A percentile compares a stretch with the other conserved stretches of the same genome.
Evolutionary conservation across 1,140 invertebrate genomes (phyloP).

Genomic region (Zaprionus tsacasi): DNA sequence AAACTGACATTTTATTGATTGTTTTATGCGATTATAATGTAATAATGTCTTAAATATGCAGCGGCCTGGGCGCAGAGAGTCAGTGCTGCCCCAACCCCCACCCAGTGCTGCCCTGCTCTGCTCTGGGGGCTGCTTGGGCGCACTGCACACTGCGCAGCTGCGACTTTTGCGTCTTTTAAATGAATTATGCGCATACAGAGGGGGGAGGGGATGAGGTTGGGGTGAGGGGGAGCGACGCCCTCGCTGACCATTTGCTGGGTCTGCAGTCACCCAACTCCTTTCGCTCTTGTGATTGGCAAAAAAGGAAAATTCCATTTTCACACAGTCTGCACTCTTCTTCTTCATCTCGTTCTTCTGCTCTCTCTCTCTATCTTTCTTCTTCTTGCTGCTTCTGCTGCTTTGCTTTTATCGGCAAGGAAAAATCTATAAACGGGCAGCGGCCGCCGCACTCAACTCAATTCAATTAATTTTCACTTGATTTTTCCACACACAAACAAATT

Average conservation of each 20-base stretch:
- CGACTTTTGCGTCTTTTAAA: conserved; percentile 63
- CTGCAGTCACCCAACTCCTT: conserved; percentile 41
- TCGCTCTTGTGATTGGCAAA: conserved; percentile 67
- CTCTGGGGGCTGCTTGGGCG: conserved; percentile 6
- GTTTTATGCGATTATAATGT: conserved; percentile 84
- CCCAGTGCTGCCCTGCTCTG: neutral
- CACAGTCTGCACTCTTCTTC: conserved; percentile 22
- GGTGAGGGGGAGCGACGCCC: conserved; percentile 14
- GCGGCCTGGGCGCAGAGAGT: conserved; percentile 18
- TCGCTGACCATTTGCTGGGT: conserved; percentile 45
- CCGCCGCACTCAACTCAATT: conserved; percentile 82
- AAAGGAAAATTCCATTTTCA: conserved; percentile 41
- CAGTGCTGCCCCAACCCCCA: neutral
- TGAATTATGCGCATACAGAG: conserved; percentile 50
- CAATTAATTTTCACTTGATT: conserved; percentile 84
- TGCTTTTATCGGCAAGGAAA: conserved; percentile 44
- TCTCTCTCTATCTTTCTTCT: conserved; percentile 7
- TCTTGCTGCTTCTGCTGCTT: neutral
- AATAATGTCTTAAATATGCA: conserved; percentile 83
- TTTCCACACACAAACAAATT: conserved; percentile 82
- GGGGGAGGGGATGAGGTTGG: no score
- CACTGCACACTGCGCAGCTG: conserved; percentile 72
- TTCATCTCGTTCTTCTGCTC: conserved; percentile 5
- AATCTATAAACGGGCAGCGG: conserved; percentile 67
- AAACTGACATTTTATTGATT: conserved; percentile 82